Evolutionary conservation across 2,888 invertebrate genomes (phyloP), one percentile per base, ranked within the genome.

Genomic region (Tetheella fluctuosa): DNA sequence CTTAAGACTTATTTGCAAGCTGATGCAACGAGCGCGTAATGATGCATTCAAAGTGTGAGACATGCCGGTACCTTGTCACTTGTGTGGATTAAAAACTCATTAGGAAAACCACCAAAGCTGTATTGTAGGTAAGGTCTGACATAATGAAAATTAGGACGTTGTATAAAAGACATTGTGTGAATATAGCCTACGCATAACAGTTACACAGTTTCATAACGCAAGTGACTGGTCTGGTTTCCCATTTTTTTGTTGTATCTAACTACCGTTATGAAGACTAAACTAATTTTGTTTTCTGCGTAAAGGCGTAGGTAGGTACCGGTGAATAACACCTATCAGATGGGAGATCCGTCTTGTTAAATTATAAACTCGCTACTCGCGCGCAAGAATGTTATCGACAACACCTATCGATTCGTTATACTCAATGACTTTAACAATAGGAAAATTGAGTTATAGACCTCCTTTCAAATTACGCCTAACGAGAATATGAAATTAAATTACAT

Each of bases 311-410:
- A n/a, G 17, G 17, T 20, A 48, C 42, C 42, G 42, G 8, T 39
- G 39, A 74, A 72, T 73, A 75, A 76, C 76, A 77, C 77, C 68
- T 76, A 77, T 76, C 69, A 76, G 75, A 79, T 78, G 69, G 62
- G 59, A 68, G 70, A 71, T 76, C 65, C 60, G 72, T 73, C 69
- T 73, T 65, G 62, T 64, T 65, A 69, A 62, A 56, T 68, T 81
- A 81, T 80, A 79, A 80, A 74, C 63, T 54, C 65, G 70, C 64
- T 74, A 77, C 80, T 79, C 77, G 79, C 71, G 77, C 77, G 70
- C 75, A 64, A 81, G 80, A 81, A 85, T 85, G 68, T 84, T 84
- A 88, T 86, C 85, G 70, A 62, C 63, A 65, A 62, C 58, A 73
- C 67, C 65, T 73, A 85, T 84, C 81, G 71, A 77, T 77, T 81